Conservation (phyloP, 2,888 invertebrate species). For the Phengaris arion region DNA sequence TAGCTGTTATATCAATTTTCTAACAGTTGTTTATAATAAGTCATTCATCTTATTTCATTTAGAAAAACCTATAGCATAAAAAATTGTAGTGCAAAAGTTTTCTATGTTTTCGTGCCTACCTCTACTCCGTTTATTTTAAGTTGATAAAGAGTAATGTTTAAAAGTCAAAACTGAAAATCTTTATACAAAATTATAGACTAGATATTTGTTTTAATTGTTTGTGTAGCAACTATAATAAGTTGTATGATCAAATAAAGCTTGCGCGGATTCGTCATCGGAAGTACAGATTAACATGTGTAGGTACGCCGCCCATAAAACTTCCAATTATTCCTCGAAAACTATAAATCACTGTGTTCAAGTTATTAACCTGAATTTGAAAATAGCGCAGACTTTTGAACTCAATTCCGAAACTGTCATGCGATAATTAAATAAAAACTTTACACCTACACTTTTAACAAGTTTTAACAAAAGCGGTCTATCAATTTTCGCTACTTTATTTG, state of each 20-base stretch:
- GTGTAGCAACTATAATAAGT: not conserved
- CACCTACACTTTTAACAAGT: slow-evolving; percentile 3
- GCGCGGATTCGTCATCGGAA: slow-evolving; percentile 21
- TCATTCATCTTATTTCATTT: too few species aligned
- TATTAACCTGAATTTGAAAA: slow-evolving; percentile 38
- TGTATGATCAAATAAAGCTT: not conserved
- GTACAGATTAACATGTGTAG: slow-evolving; percentile 22
- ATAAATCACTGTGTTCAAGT: slow-evolving; percentile 27
- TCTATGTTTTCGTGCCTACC: too few species aligned
- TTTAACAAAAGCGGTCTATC: slow-evolving; percentile 4
- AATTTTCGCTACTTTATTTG: not conserved
- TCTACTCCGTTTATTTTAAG: too few species aligned
- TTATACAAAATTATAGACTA: too few species aligned
- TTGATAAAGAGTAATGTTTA: too few species aligned
- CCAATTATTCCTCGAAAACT: slow-evolving; percentile 30
- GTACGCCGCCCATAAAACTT: slow-evolving; percentile 17
- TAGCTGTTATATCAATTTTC: too few species aligned
- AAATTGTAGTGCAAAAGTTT: too few species aligned
- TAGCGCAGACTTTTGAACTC: slow-evolving; percentile 28
- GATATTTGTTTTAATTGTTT: not conserved
- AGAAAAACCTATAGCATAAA: too few species aligned
- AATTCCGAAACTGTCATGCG: slow-evolving; percentile 18
- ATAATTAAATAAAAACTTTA: slow-evolving; percentile 5
- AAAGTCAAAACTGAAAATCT: too few species aligned
- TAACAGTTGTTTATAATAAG: too few species aligned